A percentile compares a stretch with the other conserved stretches of the same genome.
These are phyloP conservation scores for Hymenopus coronatus DNA, from an alignment of 2,888 invertebrate genomes.

Conservation along the genomic window DNA sequence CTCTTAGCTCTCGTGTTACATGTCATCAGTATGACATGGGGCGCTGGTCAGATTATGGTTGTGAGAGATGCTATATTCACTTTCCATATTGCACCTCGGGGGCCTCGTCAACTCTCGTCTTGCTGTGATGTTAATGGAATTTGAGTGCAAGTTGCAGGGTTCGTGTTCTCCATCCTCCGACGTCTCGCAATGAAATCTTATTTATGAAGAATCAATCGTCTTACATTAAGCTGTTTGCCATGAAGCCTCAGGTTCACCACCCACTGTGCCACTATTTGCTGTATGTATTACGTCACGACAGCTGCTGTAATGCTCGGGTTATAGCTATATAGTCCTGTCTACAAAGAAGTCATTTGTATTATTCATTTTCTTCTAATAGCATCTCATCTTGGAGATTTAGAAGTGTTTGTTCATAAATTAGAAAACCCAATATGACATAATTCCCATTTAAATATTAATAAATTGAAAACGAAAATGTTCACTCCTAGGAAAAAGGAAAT, in stretches of 20 bases:
- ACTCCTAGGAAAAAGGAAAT: no score
- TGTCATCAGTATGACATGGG: neutral
- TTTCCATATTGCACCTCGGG: constrained; percentile 12
- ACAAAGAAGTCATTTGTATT: no score
- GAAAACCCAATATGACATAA: no score
- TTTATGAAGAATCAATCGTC: neutral
- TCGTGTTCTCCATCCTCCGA: neutral
- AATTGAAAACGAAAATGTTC: no score
- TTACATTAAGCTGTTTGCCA: neutral
- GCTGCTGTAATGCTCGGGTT: neutral
- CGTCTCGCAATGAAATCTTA: neutral
- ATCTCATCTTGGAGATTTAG: no score
- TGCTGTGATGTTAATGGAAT: neutral
- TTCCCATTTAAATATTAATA: no score
- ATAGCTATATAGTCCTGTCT: neutral
- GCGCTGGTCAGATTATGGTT: neutral
- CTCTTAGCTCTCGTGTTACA: neutral
- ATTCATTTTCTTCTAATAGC: no score
- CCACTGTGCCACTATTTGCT: neutral
- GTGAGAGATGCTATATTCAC: neutral
- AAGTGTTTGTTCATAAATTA: no score
- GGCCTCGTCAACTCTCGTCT: neutral
- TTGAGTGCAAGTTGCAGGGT: neutral
- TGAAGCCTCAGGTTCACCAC: neutral
- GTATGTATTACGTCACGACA: neutral